Evolutionary conservation across 2,113 vertebrate genomes (phyloP).

Genomic region (Apistogramma diplotaenia): DNA sequence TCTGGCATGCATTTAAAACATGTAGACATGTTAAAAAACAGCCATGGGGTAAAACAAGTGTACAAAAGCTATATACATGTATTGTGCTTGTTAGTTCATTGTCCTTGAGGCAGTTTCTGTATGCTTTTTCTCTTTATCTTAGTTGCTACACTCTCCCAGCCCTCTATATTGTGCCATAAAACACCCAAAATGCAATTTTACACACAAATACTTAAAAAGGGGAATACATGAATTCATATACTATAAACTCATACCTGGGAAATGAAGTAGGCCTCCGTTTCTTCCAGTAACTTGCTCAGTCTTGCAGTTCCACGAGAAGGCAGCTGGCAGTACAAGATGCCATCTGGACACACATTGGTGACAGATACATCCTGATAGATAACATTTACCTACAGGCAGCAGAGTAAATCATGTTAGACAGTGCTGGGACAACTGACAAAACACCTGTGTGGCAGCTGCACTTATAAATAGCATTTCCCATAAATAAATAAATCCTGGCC

Average conservation of each 20-base stretch:
- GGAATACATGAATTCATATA: not conserved
- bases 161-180: not conserved
- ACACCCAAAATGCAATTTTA: not conserved
- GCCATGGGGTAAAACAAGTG: not conserved
- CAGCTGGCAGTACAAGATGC: constrained; percentile 88
- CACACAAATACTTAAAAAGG: not conserved
- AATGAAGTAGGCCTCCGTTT: constrained; percentile 81
- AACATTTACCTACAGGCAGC: constrained; percentile 78
- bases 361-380: constrained; percentile 82
- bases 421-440: not conserved
- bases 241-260: constrained; percentile 76
- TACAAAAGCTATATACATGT: not conserved
- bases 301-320: constrained; percentile 85
- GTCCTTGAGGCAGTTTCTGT: not conserved
- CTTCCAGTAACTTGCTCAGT: constrained; percentile 80
- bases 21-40: not conserved
- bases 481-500: not conserved
- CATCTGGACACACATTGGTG: constrained; percentile 86
- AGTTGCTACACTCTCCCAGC: not conserved
- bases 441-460: not conserved
- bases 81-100: not conserved
- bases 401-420: not conserved
- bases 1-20: not conserved
- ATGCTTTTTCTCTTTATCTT: not conserved
- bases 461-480: no score